Percentiles rank a stretch among this genome's conserved stretches.
Conservation (phyloP, 2,888 invertebrate genomes). For the Nomada hirtipes region DNA sequence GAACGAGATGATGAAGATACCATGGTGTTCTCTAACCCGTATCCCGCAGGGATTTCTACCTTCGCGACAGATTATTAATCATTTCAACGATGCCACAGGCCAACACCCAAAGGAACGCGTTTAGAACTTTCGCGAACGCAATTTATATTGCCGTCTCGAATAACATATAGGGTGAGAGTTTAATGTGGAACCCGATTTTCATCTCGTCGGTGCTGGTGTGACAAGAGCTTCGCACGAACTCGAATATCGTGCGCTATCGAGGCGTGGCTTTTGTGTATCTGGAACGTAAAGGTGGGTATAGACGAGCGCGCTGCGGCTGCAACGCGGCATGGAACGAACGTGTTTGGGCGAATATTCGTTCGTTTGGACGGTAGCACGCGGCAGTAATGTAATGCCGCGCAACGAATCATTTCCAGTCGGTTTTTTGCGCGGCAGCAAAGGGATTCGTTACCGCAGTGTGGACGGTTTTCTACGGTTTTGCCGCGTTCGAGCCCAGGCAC, state of each 20-base stretch:
- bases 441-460: too few relatives aligned
- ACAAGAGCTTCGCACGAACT: slow-evolving; percentile 16
- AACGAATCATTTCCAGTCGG: too few relatives aligned
- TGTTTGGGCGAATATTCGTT: too few relatives aligned
- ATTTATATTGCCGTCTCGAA: slow-evolving; percentile 58
- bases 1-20: slow-evolving; percentile 69
- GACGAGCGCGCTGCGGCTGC: too few relatives aligned
- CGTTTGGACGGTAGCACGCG: too few relatives aligned
- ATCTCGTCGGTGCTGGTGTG: slow-evolving; percentile 6
- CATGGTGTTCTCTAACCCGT: slow-evolving; percentile 59
- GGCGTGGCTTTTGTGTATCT: not conserved
- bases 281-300: not conserved
- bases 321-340: too few relatives aligned
- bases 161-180: slow-evolving; percentile 57
- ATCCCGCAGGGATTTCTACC: slow-evolving; percentile 60
- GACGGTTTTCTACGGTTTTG: too few relatives aligned
- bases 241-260: not conserved
- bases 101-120: slow-evolving; percentile 46
- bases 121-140: slow-evolving; percentile 61
- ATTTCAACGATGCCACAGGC: slow-evolving; percentile 57
- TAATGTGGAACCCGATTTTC: slow-evolving; percentile 57
- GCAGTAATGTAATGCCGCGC: too few relatives aligned
- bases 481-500: too few relatives aligned
- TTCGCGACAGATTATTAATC: slow-evolving; percentile 70
- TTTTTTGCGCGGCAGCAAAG: too few relatives aligned